Evolutionary conservation across 1,140 invertebrate genomes (phyloP), one percentile per base, ranked within the genome.

Genomic region (Nasonia vitripennis): DNA sequence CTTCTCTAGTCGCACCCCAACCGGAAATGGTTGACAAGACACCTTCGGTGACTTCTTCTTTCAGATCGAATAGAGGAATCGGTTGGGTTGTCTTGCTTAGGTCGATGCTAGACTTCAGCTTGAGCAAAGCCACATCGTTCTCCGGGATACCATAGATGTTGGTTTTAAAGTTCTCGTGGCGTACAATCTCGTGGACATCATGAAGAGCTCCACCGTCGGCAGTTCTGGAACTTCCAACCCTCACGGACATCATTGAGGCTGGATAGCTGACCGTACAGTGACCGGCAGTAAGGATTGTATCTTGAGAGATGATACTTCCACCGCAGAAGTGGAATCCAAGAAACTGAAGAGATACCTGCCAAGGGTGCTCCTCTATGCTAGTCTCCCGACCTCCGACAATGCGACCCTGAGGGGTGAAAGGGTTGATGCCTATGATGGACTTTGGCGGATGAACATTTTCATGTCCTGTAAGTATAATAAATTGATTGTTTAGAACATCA

Each of bases 121-220:
- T 93, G 17, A 96, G 89, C 1, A 96, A 51, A 45, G 95, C 95
- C 78, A 96, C 94, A 88, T 97, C 96, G 83, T 95, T 93, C 55
- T 92, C 90, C 11, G 91, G 93, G 4, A 93, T 91, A n/a, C 94
- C 93, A 31, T 6, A 70, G 1, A 67, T 14, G 17, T 70, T 87
- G 2, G 81, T 37, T 5, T 31, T 31, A 67, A 79, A 89, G 9
- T 78, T 20, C 1, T 83, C 31, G 14, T 89, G 87, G 37, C 41
- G 37, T 9, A 85, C 81, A 0, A 87, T 78, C n/a, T 68, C 23
- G 5, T 48, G 23, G 14, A 90, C 75, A 20, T 31, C 70, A 51
- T 90, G 88, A 3, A 87, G 0, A 10, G 85, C 80, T 10, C 84
- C 85, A 9, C 86, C 87, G 20, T 17, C n/a, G 10, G 31, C 31